Evolutionary conservation across 2,888 invertebrate genomes (phyloP).

Genomic region (Sinhomidia bicolor): DNA sequence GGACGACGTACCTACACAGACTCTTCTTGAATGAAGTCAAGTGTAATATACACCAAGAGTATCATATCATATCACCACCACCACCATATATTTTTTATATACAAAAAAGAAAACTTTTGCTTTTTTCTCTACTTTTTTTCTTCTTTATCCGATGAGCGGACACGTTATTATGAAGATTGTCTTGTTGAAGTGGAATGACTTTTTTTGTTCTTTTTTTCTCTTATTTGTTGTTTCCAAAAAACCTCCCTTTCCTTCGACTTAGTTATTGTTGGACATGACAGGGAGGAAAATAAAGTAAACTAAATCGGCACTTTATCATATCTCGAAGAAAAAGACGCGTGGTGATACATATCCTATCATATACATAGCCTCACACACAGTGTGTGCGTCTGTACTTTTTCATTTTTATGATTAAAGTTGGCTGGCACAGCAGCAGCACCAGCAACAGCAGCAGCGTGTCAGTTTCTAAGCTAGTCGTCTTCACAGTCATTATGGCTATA

Average conservation of each 20-base stretch:
- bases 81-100: too few relatives aligned
- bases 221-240: not conserved
- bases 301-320: constrained; percentile 41
- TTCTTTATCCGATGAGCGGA: not conserved
- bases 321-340: not conserved
- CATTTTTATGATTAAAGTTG: constrained; percentile 63
- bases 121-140: not conserved
- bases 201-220: not conserved
- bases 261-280: not conserved
- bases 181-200: not conserved
- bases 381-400: constrained; percentile 15
- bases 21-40: too few relatives aligned
- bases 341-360: not conserved
- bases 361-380: not conserved
- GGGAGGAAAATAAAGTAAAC: not conserved
- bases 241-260: not conserved
- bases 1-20: too few relatives aligned
- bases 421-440: constrained; percentile 20
- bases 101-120: not conserved
- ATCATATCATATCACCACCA: too few relatives aligned
- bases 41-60: too few relatives aligned
- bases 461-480: not conserved
- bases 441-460: not conserved
- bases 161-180: not conserved
- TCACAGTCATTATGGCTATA: constrained; percentile 14